A percentile compares a stretch with the other conserved stretches of the same genome.
These are phyloP conservation scores for Syngnathus typhle DNA, from an alignment of 2,113 vertebrate species.

Conservation along the genomic window DNA sequence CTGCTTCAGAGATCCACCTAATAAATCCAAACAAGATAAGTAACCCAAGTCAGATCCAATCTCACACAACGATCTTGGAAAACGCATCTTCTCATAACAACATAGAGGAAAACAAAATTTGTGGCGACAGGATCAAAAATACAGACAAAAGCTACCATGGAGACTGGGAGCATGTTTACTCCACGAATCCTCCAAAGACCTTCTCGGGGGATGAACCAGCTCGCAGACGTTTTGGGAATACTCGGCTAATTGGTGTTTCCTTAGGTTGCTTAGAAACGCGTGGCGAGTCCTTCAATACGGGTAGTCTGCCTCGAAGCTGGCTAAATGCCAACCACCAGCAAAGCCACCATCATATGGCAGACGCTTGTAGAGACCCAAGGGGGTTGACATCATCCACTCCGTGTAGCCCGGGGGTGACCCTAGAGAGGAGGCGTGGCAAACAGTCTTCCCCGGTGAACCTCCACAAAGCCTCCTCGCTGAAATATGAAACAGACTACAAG, in stretches of 20 bases:
- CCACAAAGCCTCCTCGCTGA: constrained; percentile 74
- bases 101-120: constrained; percentile 45
- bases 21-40: constrained; percentile 36
- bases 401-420: constrained; percentile 64
- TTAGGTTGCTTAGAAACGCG: constrained; percentile 63
- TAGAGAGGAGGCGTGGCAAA: constrained; percentile 78
- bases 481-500: constrained; percentile 71
- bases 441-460: constrained; percentile 71
- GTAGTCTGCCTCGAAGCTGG: constrained; percentile 73
- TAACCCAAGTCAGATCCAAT: constrained; percentile 68
- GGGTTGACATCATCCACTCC: constrained; percentile 59
- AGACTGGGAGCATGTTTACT: constrained; percentile 46
- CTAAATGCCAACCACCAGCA: constrained; percentile 45
- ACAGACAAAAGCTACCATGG: constrained; percentile 27
- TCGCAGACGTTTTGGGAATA: constrained; percentile 60
- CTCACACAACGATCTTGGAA: constrained; percentile 6
- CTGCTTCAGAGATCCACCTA: constrained; percentile 38
- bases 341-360: constrained; percentile 33
- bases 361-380: constrained; percentile 43
- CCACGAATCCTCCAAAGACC: constrained; percentile 21
- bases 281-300: constrained; percentile 50
- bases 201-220: constrained; percentile 50
- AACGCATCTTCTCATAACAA: constrained; percentile 17
- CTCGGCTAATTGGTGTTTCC: constrained; percentile 26
- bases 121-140: constrained; percentile 25